Evolutionary conservation across 53 echinoderm and acorn worm genomes (phyloP).

Genomic region (Hippasteria phrygiana): DNA sequence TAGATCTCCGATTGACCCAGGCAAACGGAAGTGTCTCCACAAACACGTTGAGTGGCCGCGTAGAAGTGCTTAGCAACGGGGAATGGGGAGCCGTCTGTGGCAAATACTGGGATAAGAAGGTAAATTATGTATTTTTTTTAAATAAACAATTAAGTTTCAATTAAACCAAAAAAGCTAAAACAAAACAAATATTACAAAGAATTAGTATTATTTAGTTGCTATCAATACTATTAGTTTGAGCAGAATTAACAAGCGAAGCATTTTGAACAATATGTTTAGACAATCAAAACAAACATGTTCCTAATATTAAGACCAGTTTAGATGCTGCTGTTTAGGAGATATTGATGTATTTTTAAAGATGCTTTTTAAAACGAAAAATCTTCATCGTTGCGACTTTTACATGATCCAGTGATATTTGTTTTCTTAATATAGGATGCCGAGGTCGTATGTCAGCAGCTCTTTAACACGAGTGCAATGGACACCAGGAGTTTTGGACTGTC

Average conservation of each 20-base stretch:
- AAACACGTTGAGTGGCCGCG: constrained; percentile 75
- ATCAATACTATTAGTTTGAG: too few species aligned
- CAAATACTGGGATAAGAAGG: constrained; percentile 65
- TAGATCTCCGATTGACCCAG: constrained; percentile 81
- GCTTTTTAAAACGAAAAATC: too few species aligned
- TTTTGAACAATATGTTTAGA: too few species aligned
- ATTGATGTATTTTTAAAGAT: too few species aligned
- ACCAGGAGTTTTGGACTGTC: constrained; percentile 48
- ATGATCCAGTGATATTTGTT: neutral
- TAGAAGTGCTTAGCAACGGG: constrained; percentile 77
- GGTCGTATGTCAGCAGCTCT: constrained; percentile 87
- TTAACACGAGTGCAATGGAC: constrained; percentile 78
- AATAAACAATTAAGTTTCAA: neutral
- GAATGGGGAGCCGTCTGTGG: constrained; percentile 80
- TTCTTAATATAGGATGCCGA: constrained; percentile 64
- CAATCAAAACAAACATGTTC: too few species aligned
- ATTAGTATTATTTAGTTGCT: too few species aligned
- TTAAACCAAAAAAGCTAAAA: neutral
- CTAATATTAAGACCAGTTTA: too few species aligned
- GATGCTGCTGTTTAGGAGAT: too few species aligned
- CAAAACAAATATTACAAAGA: too few species aligned
- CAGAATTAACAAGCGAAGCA: too few species aligned
- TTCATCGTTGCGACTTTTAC: too few species aligned
- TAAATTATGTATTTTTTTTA: neutral
- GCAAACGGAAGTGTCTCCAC: constrained; percentile 81